Evolutionary conservation across 2,113 vertebrate species (phyloP).

Genomic region (Marmota flaviventris): DNA sequence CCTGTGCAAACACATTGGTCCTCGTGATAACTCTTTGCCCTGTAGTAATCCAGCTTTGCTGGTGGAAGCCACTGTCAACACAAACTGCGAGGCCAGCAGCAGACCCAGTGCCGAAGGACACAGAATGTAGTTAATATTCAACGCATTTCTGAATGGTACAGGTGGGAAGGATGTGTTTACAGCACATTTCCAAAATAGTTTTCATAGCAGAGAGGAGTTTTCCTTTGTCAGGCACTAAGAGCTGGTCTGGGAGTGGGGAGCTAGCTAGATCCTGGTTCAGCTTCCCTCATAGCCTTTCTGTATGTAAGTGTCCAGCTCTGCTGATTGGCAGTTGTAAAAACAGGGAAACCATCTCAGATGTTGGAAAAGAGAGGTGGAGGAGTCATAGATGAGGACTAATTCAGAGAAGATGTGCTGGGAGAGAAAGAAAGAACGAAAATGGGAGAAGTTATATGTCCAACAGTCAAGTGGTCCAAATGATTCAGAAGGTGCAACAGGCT

Average conservation of each 20-base stretch:
- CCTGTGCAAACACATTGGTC: constrained; percentile 44
- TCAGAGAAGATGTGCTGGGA: background rate
- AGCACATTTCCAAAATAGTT: background rate
- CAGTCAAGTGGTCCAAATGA: background rate
- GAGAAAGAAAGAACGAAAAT: background rate
- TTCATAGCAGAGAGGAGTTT: background rate
- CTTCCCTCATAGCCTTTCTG: background rate
- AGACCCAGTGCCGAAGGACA: background rate
- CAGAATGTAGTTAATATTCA: background rate
- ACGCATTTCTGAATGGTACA: background rate
- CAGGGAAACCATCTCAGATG: background rate
- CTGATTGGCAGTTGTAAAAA: background rate
- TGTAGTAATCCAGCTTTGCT: background rate
- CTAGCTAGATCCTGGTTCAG: background rate
- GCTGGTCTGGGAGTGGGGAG: background rate
- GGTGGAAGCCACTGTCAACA: background rate
- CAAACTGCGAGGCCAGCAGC: background rate
- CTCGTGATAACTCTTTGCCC: background rate
- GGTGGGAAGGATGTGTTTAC: background rate
- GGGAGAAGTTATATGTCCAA: background rate
- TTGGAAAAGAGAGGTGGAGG: background rate
- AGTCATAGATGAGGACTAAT: background rate
- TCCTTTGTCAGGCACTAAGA: background rate
- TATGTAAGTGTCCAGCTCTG: background rate
- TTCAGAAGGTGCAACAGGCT: background rate